Evolutionary conservation across 2,113 vertebrate genomes (phyloP).

Genomic region (Genyomyrus donnyi): DNA sequence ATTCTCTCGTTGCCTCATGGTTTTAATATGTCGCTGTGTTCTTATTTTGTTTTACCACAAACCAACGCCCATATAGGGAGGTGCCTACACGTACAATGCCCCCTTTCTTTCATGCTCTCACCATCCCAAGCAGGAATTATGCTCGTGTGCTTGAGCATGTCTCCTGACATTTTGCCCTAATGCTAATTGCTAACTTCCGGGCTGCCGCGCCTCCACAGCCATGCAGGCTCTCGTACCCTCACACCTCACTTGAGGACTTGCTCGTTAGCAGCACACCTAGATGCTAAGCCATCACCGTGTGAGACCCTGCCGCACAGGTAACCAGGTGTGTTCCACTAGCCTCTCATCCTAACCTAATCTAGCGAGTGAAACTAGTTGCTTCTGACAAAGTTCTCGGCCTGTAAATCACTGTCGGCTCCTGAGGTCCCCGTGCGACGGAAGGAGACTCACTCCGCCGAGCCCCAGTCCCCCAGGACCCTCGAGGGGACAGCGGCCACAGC

Average conservation of each 20-base stretch:
- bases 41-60: background rate
- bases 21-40: background rate
- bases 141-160: background rate
- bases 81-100: background rate
- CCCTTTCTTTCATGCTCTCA: background rate
- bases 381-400: constrained; percentile 24
- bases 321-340: constrained; percentile 3
- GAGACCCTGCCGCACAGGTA: background rate
- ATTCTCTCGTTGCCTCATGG: background rate
- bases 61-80: background rate
- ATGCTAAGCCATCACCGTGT: background rate
- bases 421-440: constrained; percentile 37
- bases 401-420: constrained; percentile 44
- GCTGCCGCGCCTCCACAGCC: background rate
- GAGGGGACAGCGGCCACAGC: constrained; percentile 44
- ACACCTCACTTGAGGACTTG: background rate
- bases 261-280: background rate
- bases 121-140: background rate
- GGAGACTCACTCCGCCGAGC: constrained; percentile 46
- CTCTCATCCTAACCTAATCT: background rate
- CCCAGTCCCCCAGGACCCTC: constrained; percentile 43
- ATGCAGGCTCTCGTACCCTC: background rate
- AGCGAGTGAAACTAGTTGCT: constrained; percentile 49
- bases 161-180: background rate
- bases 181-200: background rate